phyloP scores from a whole-genome alignment of 1,140 invertebrate genomes.

The Coptotermes formosanus region DNA sequence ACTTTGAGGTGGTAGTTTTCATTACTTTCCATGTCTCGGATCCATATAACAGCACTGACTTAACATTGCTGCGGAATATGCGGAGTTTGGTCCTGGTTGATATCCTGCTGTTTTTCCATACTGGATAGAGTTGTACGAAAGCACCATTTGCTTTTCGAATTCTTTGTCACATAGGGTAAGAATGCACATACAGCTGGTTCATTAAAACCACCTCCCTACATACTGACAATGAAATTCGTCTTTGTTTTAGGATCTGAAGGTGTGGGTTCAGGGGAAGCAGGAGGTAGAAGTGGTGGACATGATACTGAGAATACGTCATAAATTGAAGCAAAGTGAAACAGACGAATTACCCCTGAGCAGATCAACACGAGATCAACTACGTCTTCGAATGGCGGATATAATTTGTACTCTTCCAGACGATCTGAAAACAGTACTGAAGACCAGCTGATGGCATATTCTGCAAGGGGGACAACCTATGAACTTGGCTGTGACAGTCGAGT shows the following conservation, averaged over 20 bases:
- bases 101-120: too few relatives aligned
- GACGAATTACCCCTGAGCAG: conserved; percentile 67
- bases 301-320: conserved; percentile 82
- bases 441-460: conserved; percentile 40
- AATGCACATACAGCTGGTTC: too few relatives aligned
- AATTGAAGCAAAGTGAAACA: conserved; percentile 71
- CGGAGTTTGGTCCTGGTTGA: too few relatives aligned
- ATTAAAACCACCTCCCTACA: too few relatives aligned
- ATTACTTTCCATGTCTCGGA: too few relatives aligned
- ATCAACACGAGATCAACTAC: conserved; percentile 69
- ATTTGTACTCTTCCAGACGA: conserved; percentile 85
- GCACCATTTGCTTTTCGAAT: too few relatives aligned
- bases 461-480: conserved; percentile 2
- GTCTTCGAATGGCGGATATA: conserved; percentile 76
- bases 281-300: conserved; percentile 97
- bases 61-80: too few relatives aligned
- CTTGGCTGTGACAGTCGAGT: not conserved
- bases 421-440: conserved; percentile 75
- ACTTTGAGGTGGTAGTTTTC: too few relatives aligned
- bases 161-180: too few relatives aligned
- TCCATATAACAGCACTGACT: too few relatives aligned
- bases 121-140: too few relatives aligned
- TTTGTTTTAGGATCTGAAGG: conserved; percentile 70
- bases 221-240: not conserved
- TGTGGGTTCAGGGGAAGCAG: conserved; percentile 86